phyloP scores from a whole-genome alignment of 2,888 invertebrate genomes.

The Trachelus troglodyta region DNA sequence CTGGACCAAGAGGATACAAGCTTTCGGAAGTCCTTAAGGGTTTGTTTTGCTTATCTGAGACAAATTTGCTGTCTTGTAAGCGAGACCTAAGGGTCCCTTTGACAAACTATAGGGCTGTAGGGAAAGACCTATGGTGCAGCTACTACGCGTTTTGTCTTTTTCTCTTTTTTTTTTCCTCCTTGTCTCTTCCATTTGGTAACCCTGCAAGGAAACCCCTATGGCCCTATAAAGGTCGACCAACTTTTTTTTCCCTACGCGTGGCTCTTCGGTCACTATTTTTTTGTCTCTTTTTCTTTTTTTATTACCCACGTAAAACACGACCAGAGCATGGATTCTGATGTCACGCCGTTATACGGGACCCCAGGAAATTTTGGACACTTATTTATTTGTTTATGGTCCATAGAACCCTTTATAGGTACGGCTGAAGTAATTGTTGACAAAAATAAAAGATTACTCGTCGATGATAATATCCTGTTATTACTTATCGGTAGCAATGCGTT shows the following conservation, averaged over 20 bases:
- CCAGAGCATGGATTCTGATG: background rate
- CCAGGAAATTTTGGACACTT: conserved; percentile 16
- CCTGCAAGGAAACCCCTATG: background rate
- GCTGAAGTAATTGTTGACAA: background rate
- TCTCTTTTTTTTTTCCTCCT: background rate
- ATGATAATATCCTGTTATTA: background rate
- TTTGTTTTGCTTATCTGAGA: conserved; percentile 64
- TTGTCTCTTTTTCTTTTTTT: conserved; percentile 1
- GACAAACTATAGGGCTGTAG: conserved; percentile 55
- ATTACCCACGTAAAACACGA: conserved; percentile 13
- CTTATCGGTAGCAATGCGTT: background rate
- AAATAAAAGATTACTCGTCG: background rate
- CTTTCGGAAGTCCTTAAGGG: conserved; percentile 37
- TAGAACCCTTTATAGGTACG: background rate
- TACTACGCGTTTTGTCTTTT: background rate
- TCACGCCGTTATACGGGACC: background rate
- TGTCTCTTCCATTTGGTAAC: conserved; percentile 3
- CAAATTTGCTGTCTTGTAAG: conserved; percentile 65
- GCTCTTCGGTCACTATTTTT: background rate
- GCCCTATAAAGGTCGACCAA: conserved; percentile 35
- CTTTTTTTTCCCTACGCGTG: conserved; percentile 22
- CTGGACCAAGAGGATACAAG: background rate
- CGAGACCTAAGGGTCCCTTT: conserved; percentile 60
- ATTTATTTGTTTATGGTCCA: conserved; percentile 20
- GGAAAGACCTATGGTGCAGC: conserved; percentile 27